Percentiles rank a stretch among this genome's conserved stretches.
phyloP scores from a whole-genome alignment of 2,797 vertebrate species.

The Schizothorax lantsangensis region DNA sequence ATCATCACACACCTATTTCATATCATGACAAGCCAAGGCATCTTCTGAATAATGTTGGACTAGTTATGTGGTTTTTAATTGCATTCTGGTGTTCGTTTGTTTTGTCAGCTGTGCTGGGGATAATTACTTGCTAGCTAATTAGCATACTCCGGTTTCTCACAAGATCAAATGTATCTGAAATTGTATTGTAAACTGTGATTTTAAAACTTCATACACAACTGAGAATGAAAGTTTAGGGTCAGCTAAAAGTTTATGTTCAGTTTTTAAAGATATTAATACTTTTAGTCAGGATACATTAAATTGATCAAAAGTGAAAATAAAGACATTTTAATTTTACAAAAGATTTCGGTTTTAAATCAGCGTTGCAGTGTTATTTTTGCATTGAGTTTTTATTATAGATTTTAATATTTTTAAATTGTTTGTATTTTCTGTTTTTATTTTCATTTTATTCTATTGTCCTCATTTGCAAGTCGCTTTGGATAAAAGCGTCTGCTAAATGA shows the following conservation, averaged over 20 bases:
- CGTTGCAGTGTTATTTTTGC: background rate
- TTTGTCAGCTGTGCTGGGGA: background rate
- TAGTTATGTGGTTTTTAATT: constrained; percentile 21
- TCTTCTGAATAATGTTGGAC: background rate
- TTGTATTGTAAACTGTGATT: background rate
- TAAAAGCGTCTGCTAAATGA: too few species aligned
- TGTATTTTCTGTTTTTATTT: background rate
- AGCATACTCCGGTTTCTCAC: background rate
- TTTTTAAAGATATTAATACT: background rate
- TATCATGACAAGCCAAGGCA: constrained; percentile 17
- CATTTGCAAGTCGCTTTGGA: too few species aligned
- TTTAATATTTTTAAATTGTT: background rate
- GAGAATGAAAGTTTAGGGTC: background rate
- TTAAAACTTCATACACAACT: background rate
- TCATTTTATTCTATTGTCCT: background rate
- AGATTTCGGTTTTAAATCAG: background rate
- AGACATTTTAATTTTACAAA: background rate
- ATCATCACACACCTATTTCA: constrained; percentile 36
- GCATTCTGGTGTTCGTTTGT: background rate
- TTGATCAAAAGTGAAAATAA: background rate
- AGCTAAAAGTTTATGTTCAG: background rate
- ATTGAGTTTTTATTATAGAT: background rate
- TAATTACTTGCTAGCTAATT: constrained; percentile 24
- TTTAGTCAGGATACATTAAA: background rate
- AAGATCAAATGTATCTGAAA: constrained; percentile 4